Conservation (phyloP, 2,113 vertebrate species). For the Limnothrissa miodon region DNA sequence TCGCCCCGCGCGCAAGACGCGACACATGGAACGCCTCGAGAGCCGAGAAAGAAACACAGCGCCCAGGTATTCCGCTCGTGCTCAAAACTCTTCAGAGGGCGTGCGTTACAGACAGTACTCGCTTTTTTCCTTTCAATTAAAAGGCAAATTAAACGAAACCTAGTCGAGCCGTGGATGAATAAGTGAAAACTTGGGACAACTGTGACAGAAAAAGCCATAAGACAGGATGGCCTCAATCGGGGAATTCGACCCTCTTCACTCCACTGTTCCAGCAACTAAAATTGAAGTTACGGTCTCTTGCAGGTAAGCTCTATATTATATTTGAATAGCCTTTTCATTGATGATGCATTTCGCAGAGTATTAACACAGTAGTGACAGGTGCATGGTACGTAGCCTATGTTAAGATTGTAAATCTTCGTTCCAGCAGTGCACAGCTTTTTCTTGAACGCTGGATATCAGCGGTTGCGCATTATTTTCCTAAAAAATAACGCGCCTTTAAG, state of each 20-base stretch:
- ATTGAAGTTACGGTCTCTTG: constrained; percentile 92
- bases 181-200: constrained; percentile 41
- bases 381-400: background rate
- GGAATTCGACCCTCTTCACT: constrained; percentile 80
- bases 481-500: background rate
- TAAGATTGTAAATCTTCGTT: background rate
- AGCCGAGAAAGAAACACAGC: constrained; percentile 25
- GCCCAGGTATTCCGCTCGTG: constrained; percentile 36
- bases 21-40: constrained; percentile 32
- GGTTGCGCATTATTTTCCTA: background rate
- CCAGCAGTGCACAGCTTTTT: background rate
- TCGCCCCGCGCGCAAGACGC: constrained; percentile 37
- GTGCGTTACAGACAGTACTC: background rate
- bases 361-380: background rate
- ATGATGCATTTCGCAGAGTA: background rate
- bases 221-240: constrained; percentile 82
- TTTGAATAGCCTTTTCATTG: background rate
- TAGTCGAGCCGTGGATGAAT: constrained; percentile 5
- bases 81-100: constrained; percentile 8
- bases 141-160: background rate
- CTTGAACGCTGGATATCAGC: background rate
- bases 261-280: constrained; percentile 88
- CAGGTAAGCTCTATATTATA: constrained; percentile 72
- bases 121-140: background rate
- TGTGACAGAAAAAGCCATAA: constrained; percentile 10